These are phyloP conservation scores for Hippocampus comes DNA, from an alignment of 2,113 vertebrate species.

Conservation along the genomic window DNA sequence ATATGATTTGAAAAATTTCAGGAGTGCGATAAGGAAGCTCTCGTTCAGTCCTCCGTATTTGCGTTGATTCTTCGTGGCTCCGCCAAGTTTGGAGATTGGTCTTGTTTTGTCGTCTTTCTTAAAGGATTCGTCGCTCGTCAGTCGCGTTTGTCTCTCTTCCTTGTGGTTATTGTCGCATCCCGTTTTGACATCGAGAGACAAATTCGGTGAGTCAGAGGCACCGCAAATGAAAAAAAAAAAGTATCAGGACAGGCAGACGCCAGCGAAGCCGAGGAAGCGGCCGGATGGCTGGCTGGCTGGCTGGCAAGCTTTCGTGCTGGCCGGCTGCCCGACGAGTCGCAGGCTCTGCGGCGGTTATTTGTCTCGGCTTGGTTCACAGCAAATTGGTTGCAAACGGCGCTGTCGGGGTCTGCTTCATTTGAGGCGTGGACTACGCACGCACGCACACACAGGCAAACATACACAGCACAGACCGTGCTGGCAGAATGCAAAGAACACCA, in stretches of 20 bases:
- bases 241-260: slow-evolving; percentile 23
- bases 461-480: slow-evolving; percentile 41
- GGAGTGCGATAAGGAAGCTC: neutral
- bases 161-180: neutral
- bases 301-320: slow-evolving; percentile 28
- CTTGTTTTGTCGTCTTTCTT: neutral
- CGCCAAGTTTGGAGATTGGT: neutral
- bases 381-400: slow-evolving; percentile 66
- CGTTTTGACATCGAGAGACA: neutral
- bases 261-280: slow-evolving; percentile 34
- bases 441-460: too few species aligned
- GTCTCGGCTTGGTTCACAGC: slow-evolving; percentile 59
- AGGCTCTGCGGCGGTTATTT: slow-evolving; percentile 60
- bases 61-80: neutral
- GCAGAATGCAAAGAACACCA: slow-evolving; percentile 31
- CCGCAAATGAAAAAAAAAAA: neutral
- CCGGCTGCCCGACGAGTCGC: slow-evolving; percentile 48
- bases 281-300: neutral
- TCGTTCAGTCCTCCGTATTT: neutral
- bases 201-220: neutral
- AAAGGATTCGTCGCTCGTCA: neutral
- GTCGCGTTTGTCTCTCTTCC: neutral
- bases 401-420: slow-evolving; percentile 53
- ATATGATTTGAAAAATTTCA: neutral
- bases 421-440: slow-evolving; percentile 36